Conservation (phyloP, 2,113 vertebrate species). For the Porphyrio hochstetteri region DNA sequence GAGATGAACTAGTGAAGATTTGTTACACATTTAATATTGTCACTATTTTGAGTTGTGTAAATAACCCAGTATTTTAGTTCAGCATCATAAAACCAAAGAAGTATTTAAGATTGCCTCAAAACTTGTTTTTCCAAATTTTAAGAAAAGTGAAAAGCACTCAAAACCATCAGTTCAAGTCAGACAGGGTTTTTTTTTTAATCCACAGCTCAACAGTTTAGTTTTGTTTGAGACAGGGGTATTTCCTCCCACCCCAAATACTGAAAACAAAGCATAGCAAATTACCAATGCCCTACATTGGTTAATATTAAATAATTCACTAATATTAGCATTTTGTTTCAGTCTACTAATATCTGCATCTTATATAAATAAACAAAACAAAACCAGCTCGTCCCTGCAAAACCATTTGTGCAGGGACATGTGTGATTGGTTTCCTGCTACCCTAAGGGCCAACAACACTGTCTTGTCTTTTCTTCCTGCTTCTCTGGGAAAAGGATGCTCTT, state of each 20-base stretch:
- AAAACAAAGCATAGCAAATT: not conserved
- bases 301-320: not conserved
- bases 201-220: not conserved
- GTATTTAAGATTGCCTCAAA: not conserved
- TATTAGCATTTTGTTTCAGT: not conserved
- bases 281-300: not conserved
- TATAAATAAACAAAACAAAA: not conserved
- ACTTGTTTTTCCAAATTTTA: not conserved
- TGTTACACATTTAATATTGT: not conserved
- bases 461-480: not conserved
- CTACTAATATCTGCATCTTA: not conserved
- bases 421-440: not conserved
- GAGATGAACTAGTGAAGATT: not conserved
- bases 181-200: not conserved
- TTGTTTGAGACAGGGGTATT: not conserved
- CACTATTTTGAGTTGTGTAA: not conserved
- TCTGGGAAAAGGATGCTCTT: not conserved
- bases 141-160: not conserved
- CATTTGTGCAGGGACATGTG: not conserved
- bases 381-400: not conserved
- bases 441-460: not conserved
- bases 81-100: not conserved
- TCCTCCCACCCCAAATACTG: not conserved
- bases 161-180: not conserved
- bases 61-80: not conserved